phyloP scores from a whole-genome alignment of 2,113 vertebrate species.

The Oncorhynchus kisutch region DNA sequence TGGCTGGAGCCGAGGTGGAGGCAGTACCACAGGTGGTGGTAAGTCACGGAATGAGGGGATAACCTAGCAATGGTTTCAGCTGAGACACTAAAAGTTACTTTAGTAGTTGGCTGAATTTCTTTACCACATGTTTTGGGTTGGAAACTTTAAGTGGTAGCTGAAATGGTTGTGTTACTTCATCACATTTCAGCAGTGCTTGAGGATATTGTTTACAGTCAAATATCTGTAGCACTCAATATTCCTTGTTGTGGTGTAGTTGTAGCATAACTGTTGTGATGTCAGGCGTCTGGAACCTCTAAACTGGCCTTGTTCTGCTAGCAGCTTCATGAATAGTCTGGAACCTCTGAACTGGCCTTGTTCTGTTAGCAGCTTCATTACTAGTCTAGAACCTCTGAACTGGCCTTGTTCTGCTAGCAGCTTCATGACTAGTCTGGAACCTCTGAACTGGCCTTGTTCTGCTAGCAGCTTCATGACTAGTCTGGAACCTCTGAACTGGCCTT shows the following conservation, averaged over 20 bases:
- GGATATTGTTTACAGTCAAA: background rate
- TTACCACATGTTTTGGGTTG: background rate
- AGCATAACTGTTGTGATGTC: conserved; percentile 22
- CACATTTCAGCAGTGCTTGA: background rate
- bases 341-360: background rate
- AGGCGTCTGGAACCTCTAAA: conserved; percentile 41
- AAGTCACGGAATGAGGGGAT: conserved; percentile 60
- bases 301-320: background rate
- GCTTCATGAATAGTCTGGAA: conserved; percentile 74
- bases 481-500: too few relatives aligned
- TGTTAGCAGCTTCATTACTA: too few relatives aligned
- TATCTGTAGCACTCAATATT: conserved; percentile 6
- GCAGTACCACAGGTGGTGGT: conserved; percentile 73
- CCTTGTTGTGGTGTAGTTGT: background rate
- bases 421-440: background rate
- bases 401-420: too few relatives aligned
- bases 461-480: too few relatives aligned
- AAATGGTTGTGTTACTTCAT: conserved; percentile 11
- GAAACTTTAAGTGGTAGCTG: background rate
- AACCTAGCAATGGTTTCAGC: background rate
- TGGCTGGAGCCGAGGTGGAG: conserved; percentile 79
- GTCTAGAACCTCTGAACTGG: too few relatives aligned
- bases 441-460: background rate
- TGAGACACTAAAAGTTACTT: background rate
- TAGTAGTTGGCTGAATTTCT: conserved; percentile 49